Evolutionary conservation across 2,797 vertebrate genomes (phyloP), one percentile per base, ranked within the genome.

Genomic region (Gymnoscopelus microlampas): DNA sequence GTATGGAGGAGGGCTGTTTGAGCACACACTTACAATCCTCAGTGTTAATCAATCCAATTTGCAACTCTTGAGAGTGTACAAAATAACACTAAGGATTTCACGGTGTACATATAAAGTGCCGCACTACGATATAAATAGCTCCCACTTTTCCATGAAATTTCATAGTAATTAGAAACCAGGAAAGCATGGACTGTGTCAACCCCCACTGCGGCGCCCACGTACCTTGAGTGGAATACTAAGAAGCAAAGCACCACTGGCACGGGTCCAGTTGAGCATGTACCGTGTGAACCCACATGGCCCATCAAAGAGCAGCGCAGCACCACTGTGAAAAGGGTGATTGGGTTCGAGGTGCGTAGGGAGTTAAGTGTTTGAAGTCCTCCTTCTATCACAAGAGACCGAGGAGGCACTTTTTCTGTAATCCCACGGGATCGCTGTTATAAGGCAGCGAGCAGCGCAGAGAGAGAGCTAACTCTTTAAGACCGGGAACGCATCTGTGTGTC

Each of bases 221-320:
- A 92, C 88, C 85, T 88, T 90, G 88, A 89, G 84, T 87, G 91
- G 32, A 92, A 91, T 92, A 92, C 91, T 90, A 91, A 91, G 87
- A 89, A 91, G 88, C 88, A 83, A 85, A 19, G 26, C 26, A 29
- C 26, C 82, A 77, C 88, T 92, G 86, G 87, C 88, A 82, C 73
- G 23, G 77, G 91, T 90, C 89, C 90, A 90, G 88, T 90, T 90
- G 89, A 88, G 87, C 88, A 90, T 88, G 91, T 89, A 91, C 89
- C 76, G 88, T 83, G 80, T 91, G 91, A 92, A 88, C 91, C 86
- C 90, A 85, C 85, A 73, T 82, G 85, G 85, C 84, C 87, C 85
- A 90, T 91, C 90, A 92, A 90, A 90, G 87, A 56, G 90, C 87
- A 77, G 85, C 68, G 85, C 83, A 29, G 85, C 87, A 85, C 73